A percentile compares a stretch with the other conserved stretches of the same genome.
These are phyloP conservation scores for Eulimnadia texana DNA, from an alignment of 1,140 invertebrate genomes.

Conservation along the genomic window DNA sequence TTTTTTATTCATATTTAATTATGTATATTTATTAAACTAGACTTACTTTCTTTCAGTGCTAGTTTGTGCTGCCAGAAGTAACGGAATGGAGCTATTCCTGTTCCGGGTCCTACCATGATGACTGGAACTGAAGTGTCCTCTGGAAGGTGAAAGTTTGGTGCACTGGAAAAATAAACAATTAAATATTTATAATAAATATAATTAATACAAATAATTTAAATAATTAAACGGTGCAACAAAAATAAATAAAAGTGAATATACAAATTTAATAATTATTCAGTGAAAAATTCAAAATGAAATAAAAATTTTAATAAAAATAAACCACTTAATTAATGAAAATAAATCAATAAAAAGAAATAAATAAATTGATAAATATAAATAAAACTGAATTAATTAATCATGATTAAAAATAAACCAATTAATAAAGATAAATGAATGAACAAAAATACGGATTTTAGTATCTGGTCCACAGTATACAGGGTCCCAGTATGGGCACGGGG, in stretches of 20 bases:
- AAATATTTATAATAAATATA: no score
- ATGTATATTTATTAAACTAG: background rate
- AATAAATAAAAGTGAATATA: background rate
- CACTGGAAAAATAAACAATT: conserved; percentile 43
- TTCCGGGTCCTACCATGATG: conserved; percentile 88
- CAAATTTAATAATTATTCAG: conserved; percentile 11
- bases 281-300: no score
- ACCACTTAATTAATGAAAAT: no score
- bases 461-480: no score
- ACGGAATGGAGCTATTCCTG: conserved; percentile 80
- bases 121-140: conserved; percentile 63
- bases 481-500: no score
- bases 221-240: background rate
- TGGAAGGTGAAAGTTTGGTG: conserved; percentile 83
- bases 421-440: background rate
- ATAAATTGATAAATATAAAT: no score
- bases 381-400: no score
- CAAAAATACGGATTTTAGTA: background rate
- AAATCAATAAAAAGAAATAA: no score
- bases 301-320: no score
- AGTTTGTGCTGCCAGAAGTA: conserved; percentile 73
- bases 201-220: background rate
- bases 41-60: background rate
- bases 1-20: no score
- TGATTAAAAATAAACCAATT: no score